phyloP scores from a whole-genome alignment of 2,888 invertebrate genomes.

The Caenorhabditis japonica region DNA sequence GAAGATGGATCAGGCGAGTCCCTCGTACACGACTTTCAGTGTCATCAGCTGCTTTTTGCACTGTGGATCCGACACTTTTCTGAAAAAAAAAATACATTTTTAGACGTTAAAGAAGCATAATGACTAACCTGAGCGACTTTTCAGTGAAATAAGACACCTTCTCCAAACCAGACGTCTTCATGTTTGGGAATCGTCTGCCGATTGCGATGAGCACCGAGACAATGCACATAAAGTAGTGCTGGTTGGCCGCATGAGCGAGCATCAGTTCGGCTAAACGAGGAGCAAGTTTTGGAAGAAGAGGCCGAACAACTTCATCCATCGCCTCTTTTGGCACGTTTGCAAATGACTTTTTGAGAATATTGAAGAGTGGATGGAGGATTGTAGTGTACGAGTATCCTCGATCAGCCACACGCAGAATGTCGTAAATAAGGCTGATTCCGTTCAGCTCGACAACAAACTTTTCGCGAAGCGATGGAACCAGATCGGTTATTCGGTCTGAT shows the following conservation, averaged over 20 bases:
- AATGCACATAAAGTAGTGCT: constrained; percentile 10
- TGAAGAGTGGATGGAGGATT: no score
- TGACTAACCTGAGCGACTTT: constrained; percentile 4
- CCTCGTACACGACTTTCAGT: constrained; percentile 4
- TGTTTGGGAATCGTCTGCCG: constrained; percentile 16
- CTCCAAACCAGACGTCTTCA: neutral
- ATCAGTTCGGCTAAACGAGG: constrained; percentile 19
- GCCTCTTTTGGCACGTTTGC: neutral
- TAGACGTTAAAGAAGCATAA: neutral
- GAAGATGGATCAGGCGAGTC: neutral
- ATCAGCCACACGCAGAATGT: constrained; percentile 33
- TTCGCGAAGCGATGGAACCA: constrained; percentile 26
- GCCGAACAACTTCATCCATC: constrained; percentile 2
- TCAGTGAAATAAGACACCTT: neutral
- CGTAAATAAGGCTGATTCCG: constrained; percentile 18
- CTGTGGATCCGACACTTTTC: constrained; percentile 15
- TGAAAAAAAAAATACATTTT: neutral
- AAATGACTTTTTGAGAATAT: no score
- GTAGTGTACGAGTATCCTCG: constrained; percentile 1
- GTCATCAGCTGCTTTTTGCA: neutral
- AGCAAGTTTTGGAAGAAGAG: constrained; percentile 15
- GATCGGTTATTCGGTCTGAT: constrained; percentile 17
- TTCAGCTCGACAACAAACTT: constrained; percentile 30
- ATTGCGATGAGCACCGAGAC: constrained; percentile 10
- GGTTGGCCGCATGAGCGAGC: constrained; percentile 2